A percentile compares a stretch with the other conserved stretches of the same genome.
phyloP scores from a whole-genome alignment of 2,888 invertebrate species.

The Lepidochitona cinerea region DNA sequence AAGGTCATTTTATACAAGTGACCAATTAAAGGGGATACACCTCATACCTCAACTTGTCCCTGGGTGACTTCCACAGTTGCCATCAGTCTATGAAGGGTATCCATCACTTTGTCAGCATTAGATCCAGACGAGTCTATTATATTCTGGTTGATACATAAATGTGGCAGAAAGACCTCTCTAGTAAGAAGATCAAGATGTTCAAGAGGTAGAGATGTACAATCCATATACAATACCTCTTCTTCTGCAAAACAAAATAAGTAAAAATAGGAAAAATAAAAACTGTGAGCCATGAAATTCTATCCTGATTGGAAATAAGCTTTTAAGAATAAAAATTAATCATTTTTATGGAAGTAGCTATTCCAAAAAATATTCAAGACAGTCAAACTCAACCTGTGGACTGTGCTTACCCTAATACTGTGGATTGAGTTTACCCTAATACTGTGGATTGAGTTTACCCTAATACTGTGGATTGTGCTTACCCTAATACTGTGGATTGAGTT shows the following conservation, averaged over 20 bases:
- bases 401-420: too few relatives aligned
- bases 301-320: too few relatives aligned
- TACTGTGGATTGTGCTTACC: too few relatives aligned
- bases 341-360: too few relatives aligned
- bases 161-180: constrained; percentile 68
- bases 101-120: constrained; percentile 67
- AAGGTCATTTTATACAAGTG: too few relatives aligned
- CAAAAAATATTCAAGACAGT: too few relatives aligned
- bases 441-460: too few relatives aligned
- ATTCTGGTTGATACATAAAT: constrained; percentile 63
- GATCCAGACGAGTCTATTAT: constrained; percentile 51
- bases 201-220: constrained; percentile 60
- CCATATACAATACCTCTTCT: constrained; percentile 67
- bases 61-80: constrained; percentile 66
- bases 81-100: constrained; percentile 69
- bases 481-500: too few relatives aligned
- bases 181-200: constrained; percentile 66
- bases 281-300: background rate
- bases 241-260: constrained; percentile 49
- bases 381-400: too few relatives aligned
- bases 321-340: too few relatives aligned
- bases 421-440: too few relatives aligned
- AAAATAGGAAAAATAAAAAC: background rate
- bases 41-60: constrained; percentile 65
- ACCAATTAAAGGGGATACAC: too few relatives aligned